Conservation (phyloP, 2,888 invertebrate genomes). For the Bembecia ichneumoniformis region DNA sequence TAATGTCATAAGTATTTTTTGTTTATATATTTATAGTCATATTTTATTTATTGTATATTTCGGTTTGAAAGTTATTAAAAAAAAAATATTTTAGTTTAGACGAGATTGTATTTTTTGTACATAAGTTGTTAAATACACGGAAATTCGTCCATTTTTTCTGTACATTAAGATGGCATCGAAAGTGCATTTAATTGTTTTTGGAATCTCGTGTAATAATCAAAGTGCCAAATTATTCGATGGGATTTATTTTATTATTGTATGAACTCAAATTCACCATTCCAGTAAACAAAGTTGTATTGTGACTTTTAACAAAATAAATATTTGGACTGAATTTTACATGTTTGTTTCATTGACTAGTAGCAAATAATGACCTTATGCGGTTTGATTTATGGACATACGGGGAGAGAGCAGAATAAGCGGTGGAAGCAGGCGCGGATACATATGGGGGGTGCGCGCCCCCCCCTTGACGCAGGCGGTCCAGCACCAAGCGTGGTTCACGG, state of each 20-base stretch:
- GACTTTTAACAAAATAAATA: constrained; percentile 49
- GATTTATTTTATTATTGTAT: constrained; percentile 29
- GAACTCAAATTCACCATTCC: constrained; percentile 51
- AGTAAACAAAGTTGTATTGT: constrained; percentile 45
- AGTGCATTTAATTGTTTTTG: constrained; percentile 51
- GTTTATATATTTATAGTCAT: constrained; percentile 3
- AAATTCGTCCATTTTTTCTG: constrained; percentile 42
- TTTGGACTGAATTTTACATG: constrained; percentile 57
- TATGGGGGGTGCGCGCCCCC: too few species aligned
- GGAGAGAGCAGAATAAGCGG: too few species aligned
- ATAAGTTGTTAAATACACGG: constrained; percentile 45
- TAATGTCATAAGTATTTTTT: not conserved
- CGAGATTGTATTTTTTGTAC: constrained; percentile 58
- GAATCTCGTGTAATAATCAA: constrained; percentile 51
- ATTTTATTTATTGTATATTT: constrained; percentile 1
- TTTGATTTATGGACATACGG: too few species aligned
- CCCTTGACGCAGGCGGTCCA: too few species aligned
- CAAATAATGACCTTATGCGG: too few species aligned
- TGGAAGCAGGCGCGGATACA: not conserved
- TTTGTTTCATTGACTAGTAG: constrained; percentile 16
- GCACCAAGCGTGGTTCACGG: too few species aligned
- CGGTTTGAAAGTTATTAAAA: not conserved
- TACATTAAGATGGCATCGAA: constrained; percentile 34
- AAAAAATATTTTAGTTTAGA: constrained; percentile 18
- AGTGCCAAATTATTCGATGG: constrained; percentile 57